Base-by-base conservation (phyloP, 92 coral and sea anemone species). In the Blastomussa wellsi region DNA sequence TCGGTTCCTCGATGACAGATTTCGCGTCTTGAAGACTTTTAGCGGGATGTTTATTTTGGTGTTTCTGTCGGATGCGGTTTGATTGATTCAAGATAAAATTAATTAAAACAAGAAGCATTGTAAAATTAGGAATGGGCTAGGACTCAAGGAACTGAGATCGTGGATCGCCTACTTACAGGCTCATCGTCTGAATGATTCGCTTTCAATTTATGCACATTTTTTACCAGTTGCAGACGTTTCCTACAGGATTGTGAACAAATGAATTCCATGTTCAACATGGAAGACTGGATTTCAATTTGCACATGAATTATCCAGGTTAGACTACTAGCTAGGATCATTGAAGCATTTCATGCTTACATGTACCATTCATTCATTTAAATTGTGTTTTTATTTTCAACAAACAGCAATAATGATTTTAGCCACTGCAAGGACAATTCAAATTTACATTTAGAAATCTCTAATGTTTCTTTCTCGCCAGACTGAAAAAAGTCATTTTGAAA, bases 361-460 rank as follows among this genome's bases (percentile, higher is more conserved):
- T n/a, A n/a, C n/a, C 5, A 44, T 79, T 62, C 33, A 24, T 3
- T 79, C 16, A 26, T 38, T 31, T 26, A 77, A 77, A 12, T 35
- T 32, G 41, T 9, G 37, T 37, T 8, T 59, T 75, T 29, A 74
- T 79, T 31, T 87, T 39, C 72, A 69, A 88, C 64, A 62, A 84
- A 91, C 59, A 17, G 16, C 24, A 91, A 77, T 36, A 84, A 66
- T 37, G 82, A 68, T 29, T 81, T 67, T 17, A 91, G 82, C 94
- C 94, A 91, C 7, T 42, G 24, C 7, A 76, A 16, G 73, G 87
- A 74, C 22, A 51, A 60, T 52, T 67, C 32, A 77, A 88, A 59
- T 81, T 86, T 91, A 41, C 83, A 44, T 11, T 47, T 42, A 65
- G 39, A 80, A 36, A 20, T 47, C 31, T 20, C 22, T 32, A 71